phyloP scores from a whole-genome alignment of 64 coral and sea anemone species.

The Montipora sp. region DNA sequence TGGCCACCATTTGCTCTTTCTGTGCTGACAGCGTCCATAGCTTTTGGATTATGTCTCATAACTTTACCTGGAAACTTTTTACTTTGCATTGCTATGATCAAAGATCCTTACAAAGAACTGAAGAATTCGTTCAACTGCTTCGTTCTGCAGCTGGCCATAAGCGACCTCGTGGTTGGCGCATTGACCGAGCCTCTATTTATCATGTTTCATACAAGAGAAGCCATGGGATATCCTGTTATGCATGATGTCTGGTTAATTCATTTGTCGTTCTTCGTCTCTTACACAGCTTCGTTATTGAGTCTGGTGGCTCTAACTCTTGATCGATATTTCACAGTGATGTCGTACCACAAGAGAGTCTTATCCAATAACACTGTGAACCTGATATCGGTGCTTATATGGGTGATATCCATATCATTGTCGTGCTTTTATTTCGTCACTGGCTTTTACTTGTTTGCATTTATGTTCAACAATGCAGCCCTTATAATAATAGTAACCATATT shows the following conservation, averaged over 20 bases:
- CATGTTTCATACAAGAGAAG: constrained; percentile 79
- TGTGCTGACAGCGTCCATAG: constrained; percentile 70
- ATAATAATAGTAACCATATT: constrained; percentile 63
- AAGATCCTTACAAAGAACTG: constrained; percentile 79
- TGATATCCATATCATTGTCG: constrained; percentile 60
- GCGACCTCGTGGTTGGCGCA: constrained; percentile 78
- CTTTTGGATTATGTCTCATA: constrained; percentile 63
- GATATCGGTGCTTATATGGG: constrained; percentile 81
- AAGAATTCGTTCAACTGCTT: constrained; percentile 92
- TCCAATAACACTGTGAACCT: constrained; percentile 47
- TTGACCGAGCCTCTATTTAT: constrained; percentile 84
- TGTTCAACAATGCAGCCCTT: constrained; percentile 68
- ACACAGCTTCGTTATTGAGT: constrained; percentile 77
- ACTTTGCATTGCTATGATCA: constrained; percentile 72
- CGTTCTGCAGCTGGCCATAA: constrained; percentile 74
- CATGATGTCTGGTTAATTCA: constrained; percentile 65
- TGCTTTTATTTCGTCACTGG: constrained; percentile 71
- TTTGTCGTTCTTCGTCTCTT: constrained; percentile 80
- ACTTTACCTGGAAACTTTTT: constrained; percentile 91
- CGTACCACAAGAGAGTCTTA: constrained; percentile 60
- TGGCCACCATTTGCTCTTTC: constrained; percentile 71
- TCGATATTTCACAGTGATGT: constrained; percentile 84
- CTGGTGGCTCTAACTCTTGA: constrained; percentile 81
- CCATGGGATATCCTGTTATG: constrained; percentile 68
- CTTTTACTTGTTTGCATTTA: constrained; percentile 80